phyloP scores from a whole-genome alignment of 2,113 vertebrate genomes.

The Oreochromis niloticus region DNA sequence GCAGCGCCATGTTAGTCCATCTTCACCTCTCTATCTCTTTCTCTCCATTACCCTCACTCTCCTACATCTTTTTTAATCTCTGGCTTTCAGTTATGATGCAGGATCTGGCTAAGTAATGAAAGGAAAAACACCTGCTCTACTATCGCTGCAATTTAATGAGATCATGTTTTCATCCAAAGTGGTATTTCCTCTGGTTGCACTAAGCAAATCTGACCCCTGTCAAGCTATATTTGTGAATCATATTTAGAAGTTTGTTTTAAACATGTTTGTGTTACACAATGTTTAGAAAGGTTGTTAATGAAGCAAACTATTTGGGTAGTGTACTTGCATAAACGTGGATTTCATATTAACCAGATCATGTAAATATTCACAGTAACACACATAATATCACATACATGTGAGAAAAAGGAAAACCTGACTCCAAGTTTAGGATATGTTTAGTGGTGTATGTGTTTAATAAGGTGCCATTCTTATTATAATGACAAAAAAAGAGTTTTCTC shows the following conservation, averaged over 20 bases:
- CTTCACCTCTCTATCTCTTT: constrained; percentile 40
- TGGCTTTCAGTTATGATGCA: constrained; percentile 32
- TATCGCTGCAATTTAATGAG: constrained; percentile 18
- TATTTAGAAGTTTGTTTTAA: neutral
- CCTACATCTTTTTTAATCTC: constrained; percentile 24
- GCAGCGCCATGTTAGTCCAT: constrained; percentile 94
- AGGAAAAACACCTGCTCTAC: neutral
- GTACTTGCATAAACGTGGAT: neutral
- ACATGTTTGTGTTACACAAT: neutral
- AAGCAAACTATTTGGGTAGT: neutral
- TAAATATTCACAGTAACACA: neutral
- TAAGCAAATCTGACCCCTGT: constrained; percentile 18
- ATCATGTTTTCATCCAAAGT: constrained; percentile 12
- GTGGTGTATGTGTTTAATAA: neutral
- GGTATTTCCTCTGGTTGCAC: constrained; percentile 5
- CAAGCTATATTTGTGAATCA: constrained; percentile 16
- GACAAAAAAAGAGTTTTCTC: neutral
- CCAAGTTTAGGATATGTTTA: neutral
- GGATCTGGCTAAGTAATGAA: constrained; percentile 11
- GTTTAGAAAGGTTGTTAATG: neutral
- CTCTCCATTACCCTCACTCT: neutral
- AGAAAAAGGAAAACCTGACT: neutral
- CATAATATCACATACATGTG: neutral
- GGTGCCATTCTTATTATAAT: neutral
- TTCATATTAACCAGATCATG: neutral